Evolutionary conservation across 2,797 vertebrate species (phyloP).

Genomic region (Anisognathus igniventris): DNA sequence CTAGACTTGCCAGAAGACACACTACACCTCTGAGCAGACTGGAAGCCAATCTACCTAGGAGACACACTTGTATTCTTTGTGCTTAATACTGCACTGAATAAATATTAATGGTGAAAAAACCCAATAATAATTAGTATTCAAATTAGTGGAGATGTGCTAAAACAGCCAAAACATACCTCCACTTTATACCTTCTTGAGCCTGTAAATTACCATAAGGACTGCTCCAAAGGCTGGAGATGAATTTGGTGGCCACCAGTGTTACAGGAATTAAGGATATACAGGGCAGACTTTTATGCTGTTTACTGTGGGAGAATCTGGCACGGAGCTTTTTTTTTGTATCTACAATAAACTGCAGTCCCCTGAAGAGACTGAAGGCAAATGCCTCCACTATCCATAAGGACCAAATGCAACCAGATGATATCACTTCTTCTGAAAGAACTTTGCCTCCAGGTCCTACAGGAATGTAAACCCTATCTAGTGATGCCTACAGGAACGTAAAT

Average conservation of each 20-base stretch:
- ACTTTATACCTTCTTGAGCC: background rate
- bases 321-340: background rate
- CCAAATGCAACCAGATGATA: background rate
- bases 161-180: background rate
- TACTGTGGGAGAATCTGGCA: background rate
- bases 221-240: background rate
- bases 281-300: background rate
- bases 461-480: background rate
- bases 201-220: background rate
- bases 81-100: background rate
- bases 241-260: background rate
- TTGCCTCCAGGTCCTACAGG: background rate
- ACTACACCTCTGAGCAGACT: background rate
- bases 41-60: background rate
- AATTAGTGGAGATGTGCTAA: background rate
- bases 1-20: background rate
- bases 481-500: background rate
- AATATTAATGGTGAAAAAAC: background rate
- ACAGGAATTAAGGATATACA: background rate
- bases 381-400: background rate
- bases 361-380: background rate
- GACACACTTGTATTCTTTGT: background rate
- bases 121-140: background rate
- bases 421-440: background rate
- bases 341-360: background rate